Percentiles rank a stretch among this genome's conserved stretches.
These are phyloP conservation scores for Heteronetta atricapilla DNA, from an alignment of 2,113 vertebrate species.

Conservation along the genomic window DNA sequence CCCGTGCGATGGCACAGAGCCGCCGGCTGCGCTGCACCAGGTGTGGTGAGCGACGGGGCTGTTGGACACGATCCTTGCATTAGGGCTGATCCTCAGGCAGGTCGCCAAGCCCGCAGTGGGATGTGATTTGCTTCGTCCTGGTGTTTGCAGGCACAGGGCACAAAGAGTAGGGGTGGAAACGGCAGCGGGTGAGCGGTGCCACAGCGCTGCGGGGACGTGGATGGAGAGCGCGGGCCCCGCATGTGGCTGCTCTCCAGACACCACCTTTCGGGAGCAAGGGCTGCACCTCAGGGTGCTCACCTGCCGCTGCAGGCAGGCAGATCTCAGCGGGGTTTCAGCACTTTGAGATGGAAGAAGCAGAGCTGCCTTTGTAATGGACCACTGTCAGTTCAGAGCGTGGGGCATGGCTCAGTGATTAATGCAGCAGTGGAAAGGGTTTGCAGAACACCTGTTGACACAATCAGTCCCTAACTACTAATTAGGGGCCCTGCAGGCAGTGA, in stretches of 20 bases:
- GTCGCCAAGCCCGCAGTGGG: not conserved
- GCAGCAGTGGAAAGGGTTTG: no score
- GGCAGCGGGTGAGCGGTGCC: no score
- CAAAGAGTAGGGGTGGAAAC: no score
- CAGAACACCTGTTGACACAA: no score
- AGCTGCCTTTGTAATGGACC: not conserved
- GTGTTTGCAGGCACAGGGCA: not conserved
- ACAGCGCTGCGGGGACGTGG: not conserved
- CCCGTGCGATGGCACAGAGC: not conserved
- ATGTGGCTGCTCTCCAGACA: not conserved
- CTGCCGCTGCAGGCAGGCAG: not conserved
- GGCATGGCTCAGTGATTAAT: not conserved
- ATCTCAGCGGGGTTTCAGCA: not conserved
- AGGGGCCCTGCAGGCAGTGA: no score
- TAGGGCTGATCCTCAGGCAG: not conserved
- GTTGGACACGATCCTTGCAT: no score
- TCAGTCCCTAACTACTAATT: no score
- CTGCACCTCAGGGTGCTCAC: not conserved
- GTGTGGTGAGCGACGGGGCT: not conserved
- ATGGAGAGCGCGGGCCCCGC: not conserved
- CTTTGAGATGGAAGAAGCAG: not conserved
- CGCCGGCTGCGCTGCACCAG: not conserved
- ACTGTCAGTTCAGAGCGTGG: not conserved
- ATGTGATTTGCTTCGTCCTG: not conserved
- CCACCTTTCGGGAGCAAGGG: not conserved